Evolutionary conservation across 2,888 invertebrate genomes (phyloP).

Genomic region (Drosophila meridiana): DNA sequence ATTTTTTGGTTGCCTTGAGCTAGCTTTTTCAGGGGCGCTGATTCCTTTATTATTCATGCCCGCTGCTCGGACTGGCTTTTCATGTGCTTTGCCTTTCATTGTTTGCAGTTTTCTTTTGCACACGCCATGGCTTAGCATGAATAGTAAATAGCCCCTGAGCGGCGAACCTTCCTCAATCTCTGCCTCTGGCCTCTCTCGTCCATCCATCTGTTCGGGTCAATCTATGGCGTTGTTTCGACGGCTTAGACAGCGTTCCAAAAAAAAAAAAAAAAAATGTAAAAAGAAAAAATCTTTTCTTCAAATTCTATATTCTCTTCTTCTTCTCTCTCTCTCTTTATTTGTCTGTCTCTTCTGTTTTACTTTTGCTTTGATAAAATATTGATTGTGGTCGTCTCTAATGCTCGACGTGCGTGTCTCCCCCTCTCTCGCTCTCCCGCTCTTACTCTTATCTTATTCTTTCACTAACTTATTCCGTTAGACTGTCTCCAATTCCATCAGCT

Average conservation of each 20-base stretch:
- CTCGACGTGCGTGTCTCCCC: constrained; percentile 64
- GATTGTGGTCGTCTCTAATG: constrained; percentile 70
- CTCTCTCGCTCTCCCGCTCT: background rate
- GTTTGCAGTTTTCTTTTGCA: constrained; percentile 75
- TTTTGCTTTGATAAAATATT: constrained; percentile 76
- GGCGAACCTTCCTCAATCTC: constrained; percentile 2
- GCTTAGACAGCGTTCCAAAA: constrained; percentile 30
- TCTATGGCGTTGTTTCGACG: constrained; percentile 36
- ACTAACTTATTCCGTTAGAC: constrained; percentile 21
- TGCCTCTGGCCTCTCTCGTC: background rate
- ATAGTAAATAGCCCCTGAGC: constrained; percentile 66
- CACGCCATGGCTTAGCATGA: constrained; percentile 75
- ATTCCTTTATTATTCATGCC: constrained; percentile 73
- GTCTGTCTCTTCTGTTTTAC: constrained; percentile 14
- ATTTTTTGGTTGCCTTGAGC: constrained; percentile 53
- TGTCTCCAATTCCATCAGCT: constrained; percentile 20
- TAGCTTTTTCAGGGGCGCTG: constrained; percentile 69
- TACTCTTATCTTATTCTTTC: constrained; percentile 9
- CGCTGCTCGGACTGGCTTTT: constrained; percentile 60
- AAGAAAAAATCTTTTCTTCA: constrained; percentile 26
- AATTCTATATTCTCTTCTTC: constrained; percentile 20
- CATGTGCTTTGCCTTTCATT: constrained; percentile 63
- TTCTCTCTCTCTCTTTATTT: background rate
- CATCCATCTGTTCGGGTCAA: constrained; percentile 25
- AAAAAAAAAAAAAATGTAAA: constrained; percentile 25